Evolutionary conservation across 2,797 vertebrate genomes (phyloP).

Genomic region (Amblyopsis hoosieri): DNA sequence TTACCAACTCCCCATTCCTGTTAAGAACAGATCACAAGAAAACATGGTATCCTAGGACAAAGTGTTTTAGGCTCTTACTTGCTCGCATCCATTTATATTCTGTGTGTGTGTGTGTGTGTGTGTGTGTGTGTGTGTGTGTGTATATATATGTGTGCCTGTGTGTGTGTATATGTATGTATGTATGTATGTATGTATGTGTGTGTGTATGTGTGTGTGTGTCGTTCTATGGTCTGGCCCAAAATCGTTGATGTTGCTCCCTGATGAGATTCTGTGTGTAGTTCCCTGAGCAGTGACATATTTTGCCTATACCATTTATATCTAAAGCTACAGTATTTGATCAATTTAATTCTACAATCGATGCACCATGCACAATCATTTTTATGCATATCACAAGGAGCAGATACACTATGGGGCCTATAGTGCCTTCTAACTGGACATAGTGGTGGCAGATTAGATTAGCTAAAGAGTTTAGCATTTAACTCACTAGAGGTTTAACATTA

Average conservation of each 20-base stretch:
- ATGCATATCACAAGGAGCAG: background rate
- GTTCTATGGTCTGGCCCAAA: constrained; percentile 10
- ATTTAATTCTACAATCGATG: too few species aligned
- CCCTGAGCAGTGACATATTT: constrained; percentile 20
- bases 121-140: background rate
- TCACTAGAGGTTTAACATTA: too few species aligned
- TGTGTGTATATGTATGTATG: background rate
- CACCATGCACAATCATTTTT: background rate
- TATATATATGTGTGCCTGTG: constrained; percentile 11
- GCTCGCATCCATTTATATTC: background rate
- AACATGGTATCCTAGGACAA: constrained; percentile 58
- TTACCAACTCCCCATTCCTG: constrained; percentile 72
- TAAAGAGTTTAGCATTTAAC: too few species aligned
- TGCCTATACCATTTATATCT: constrained; percentile 29
- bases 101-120: constrained; percentile 13
- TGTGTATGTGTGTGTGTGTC: constrained; percentile 4
- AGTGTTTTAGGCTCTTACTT: constrained; percentile 34
- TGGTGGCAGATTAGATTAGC: constrained; percentile 34
- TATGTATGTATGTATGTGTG: background rate
- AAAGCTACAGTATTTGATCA: background rate
- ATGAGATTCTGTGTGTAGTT: constrained; percentile 19
- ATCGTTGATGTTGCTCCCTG: constrained; percentile 16
- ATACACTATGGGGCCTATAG: constrained; percentile 4
- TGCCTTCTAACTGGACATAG: background rate
- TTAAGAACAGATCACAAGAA: constrained; percentile 64